Conservation (phyloP, 2,113 vertebrate species). For the Lophura nycthemera region DNA sequence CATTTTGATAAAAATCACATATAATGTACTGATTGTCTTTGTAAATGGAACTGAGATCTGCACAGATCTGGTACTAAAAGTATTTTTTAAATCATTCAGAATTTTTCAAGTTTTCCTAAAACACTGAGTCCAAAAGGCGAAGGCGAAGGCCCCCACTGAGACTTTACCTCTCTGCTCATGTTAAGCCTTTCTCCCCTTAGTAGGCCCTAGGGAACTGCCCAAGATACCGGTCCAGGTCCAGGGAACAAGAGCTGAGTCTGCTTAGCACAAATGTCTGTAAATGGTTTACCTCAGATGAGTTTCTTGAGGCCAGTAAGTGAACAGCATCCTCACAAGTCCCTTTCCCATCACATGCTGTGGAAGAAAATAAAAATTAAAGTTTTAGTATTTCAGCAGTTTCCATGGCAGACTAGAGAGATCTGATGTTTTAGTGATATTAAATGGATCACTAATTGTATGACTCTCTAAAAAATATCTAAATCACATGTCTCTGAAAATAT, state of each 20-base stretch:
- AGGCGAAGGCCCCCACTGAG: neutral
- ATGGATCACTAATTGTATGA: neutral
- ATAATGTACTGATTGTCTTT: neutral
- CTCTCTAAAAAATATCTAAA: neutral
- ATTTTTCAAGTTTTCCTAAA: neutral
- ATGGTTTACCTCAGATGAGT: neutral
- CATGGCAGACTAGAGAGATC: neutral
- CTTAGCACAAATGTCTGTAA: neutral
- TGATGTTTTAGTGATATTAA: neutral
- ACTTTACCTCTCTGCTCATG: rapidly evolving
- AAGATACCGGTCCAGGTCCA: neutral
- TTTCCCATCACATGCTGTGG: neutral
- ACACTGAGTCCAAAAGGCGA: neutral
- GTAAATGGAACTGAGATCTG: neutral
- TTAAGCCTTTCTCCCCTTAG: neutral
- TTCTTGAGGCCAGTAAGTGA: neutral
- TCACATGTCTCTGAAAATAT: neutral
- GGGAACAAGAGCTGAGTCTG: neutral
- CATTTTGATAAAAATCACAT: neutral
- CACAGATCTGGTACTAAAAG: neutral
- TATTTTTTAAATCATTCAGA: neutral
- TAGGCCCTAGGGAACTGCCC: neutral
- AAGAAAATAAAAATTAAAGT: neutral
- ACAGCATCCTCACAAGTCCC: neutral
- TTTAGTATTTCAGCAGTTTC: neutral